phyloP scores from a whole-genome alignment of 2,113 vertebrate species.

The Lagopus muta region DNA sequence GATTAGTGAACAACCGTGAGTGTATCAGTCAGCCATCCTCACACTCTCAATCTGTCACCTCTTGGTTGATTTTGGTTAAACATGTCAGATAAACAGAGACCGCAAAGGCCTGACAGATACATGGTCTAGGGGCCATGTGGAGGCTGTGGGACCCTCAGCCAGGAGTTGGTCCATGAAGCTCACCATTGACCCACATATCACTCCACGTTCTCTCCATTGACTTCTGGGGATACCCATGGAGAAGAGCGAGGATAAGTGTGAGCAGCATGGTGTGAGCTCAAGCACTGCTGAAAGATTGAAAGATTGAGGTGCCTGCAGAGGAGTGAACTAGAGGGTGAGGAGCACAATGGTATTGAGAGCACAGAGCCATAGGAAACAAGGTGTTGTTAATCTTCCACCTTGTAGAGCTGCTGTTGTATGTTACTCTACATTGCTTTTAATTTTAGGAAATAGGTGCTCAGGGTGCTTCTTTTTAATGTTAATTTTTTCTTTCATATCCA shows the following conservation, averaged over 20 bases:
- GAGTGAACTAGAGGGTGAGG: background rate
- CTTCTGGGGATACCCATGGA: background rate
- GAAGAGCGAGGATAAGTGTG: background rate
- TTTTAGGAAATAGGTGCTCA: constrained; percentile 6
- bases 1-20: background rate
- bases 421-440: background rate
- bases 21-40: background rate
- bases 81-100: background rate
- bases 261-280: background rate
- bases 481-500: constrained; percentile 40
- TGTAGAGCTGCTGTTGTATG: background rate
- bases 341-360: background rate
- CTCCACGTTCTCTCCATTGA: accelerated
- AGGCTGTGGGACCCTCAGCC: accelerated
- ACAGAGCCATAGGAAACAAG: background rate
- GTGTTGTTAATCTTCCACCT: background rate
- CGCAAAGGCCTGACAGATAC: background rate
- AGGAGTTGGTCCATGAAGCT: background rate
- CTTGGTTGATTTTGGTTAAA: background rate
- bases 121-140: accelerated
- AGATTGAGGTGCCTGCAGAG: background rate
- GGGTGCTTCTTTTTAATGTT: background rate
- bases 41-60: background rate
- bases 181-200: accelerated
- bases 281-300: background rate